phyloP scores from a whole-genome alignment of 2,888 invertebrate species.

The Aporophyla nigra region DNA sequence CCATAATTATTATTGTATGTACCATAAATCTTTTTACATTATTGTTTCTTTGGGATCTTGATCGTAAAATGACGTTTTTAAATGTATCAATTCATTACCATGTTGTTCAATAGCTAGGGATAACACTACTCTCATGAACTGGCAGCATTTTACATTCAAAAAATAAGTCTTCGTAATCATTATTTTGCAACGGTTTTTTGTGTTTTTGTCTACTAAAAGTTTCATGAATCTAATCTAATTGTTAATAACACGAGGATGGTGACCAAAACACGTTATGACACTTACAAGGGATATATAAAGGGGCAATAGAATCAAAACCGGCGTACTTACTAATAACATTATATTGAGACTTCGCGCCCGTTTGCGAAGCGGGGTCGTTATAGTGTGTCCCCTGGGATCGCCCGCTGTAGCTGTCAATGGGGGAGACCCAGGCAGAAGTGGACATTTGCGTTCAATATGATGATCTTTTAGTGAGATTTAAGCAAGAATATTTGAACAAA shows the following conservation, averaged over 20 bases:
- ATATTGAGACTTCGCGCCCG: conserved; percentile 33
- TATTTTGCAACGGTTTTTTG: too few species aligned
- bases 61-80: too few species aligned
- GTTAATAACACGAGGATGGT: conserved; percentile 1
- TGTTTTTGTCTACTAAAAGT: too few species aligned
- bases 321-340: conserved; percentile 49
- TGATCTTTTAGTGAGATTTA: conserved; percentile 42
- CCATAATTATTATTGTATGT: too few species aligned
- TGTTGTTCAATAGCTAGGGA: too few species aligned
- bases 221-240: too few species aligned
- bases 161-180: too few species aligned
- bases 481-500: not conserved
- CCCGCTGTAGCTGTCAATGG: conserved; percentile 16
- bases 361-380: conserved; percentile 48
- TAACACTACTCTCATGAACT: too few species aligned
- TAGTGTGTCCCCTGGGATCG: conserved; percentile 49
- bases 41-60: too few species aligned
- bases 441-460: conserved; percentile 42
- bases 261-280: conserved; percentile 42
- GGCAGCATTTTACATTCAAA: too few species aligned
- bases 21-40: too few species aligned
- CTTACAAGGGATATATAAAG: conserved; percentile 28
- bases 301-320: conserved; percentile 50
- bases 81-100: too few species aligned
- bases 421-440: conserved; percentile 37